Evolutionary conservation across 53 echinoderm and acorn worm genomes (phyloP), one percentile per base, ranked within the genome.

Genomic region (Arbacia lixula): DNA sequence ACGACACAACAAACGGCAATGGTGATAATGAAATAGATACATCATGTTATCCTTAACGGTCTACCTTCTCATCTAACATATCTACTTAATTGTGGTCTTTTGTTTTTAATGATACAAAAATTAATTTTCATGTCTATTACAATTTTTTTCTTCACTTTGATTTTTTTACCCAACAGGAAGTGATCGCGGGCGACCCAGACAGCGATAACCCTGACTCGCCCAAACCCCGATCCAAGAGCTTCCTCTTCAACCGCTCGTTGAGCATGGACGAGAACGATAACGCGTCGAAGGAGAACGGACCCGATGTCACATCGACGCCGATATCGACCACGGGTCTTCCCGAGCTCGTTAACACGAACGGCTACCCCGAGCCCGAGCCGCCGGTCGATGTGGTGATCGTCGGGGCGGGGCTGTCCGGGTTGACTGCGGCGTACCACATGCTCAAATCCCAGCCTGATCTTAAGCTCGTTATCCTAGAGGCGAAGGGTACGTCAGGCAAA

Each of bases 361-460:
- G 78, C 34, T 60, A 38, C 39, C 60, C 51, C 11, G 63, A 40
- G 36, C 76, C 64, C 12, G 42, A 78, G n/a, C 77, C 84, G 46
- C 33, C 72, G 0, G 81, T 92, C 17, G 92, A 94, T 71, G 94
- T 98, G 22, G 86, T 88, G 12, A 66, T 98, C 36, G 78, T 98
- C 4, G 98, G 98, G 1, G 98, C 90, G 0, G 98, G 98, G 12
- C 50, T 98, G 53, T 90, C 98, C 9, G 98, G 98, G 27, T 61
- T 98, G 39, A 83, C 89, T n/a, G 92, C 98, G 12, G 98, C 94
- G 3, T 88, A 98, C 87, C 36, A 43, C 4, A 87, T 98, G 17
- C 83, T 71, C 17, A 90, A 86, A 31, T 58, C 65, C 2, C 83
- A 94, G 54, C 84, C 76, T 21, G 71, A 86, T 8, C 69, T 94